Conservation (phyloP, 1,140 invertebrate genomes). For the Scaptodrosophila lebanonensis region DNA sequence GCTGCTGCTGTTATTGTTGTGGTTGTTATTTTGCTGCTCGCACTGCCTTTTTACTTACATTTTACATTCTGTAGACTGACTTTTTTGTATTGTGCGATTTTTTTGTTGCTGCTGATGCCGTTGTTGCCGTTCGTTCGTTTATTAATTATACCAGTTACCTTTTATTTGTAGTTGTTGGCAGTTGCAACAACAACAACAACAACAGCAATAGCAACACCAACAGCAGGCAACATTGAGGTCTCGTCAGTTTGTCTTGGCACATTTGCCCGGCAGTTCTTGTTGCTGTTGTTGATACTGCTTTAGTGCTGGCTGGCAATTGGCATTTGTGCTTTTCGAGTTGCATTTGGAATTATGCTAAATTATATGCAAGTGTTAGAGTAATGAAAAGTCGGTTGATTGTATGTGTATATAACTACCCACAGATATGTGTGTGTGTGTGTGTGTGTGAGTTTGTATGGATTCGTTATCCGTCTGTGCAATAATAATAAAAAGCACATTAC, state of each 20-base stretch:
- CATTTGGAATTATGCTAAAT: constrained; percentile 54
- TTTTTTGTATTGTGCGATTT: too few species aligned
- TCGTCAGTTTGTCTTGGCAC: too few species aligned
- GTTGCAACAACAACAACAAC: too few species aligned
- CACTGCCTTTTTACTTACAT: too few species aligned
- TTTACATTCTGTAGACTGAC: too few species aligned
- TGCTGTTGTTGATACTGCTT: constrained; percentile 8
- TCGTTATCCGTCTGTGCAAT: background rate
- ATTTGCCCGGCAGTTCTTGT: background rate
- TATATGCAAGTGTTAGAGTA: constrained; percentile 45
- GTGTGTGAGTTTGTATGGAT: too few species aligned
- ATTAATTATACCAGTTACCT: constrained; percentile 38
- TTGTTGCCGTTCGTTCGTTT: constrained; percentile 22
- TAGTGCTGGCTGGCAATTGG: constrained; percentile 4
- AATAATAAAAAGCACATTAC: constrained; percentile 41
- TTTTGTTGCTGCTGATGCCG: too few species aligned
- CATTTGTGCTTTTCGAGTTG: background rate
- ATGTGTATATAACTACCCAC: too few species aligned
- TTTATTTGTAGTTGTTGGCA: constrained; percentile 4
- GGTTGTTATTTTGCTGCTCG: constrained; percentile 8
- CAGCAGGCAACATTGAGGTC: too few species aligned
- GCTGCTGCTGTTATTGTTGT: background rate
- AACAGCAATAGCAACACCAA: too few species aligned
- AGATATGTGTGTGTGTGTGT: too few species aligned
- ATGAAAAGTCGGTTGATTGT: constrained; percentile 57